Evolutionary conservation across 2,888 invertebrate species (phyloP), one percentile per base, ranked within the genome.

Genomic region (Subacronicta megacephala): DNA sequence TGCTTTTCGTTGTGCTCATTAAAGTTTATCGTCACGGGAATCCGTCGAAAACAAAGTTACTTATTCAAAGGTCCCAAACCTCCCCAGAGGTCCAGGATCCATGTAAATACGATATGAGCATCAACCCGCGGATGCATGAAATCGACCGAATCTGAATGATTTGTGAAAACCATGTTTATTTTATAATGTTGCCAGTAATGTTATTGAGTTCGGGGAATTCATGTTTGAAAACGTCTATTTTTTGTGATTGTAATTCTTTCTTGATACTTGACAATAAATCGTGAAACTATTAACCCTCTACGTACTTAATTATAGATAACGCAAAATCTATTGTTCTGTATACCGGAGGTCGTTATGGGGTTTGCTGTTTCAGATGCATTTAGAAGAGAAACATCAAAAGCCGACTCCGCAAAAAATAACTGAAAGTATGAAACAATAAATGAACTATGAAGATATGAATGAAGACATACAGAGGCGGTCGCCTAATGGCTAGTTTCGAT

Each of bases 31-130:
- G 62, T 60, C 62, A 40, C 18, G 60, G 68, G 72, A 60, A 50
- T 52, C 47, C 52, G 51, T 47, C 36, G 45, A 75, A 72, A 63
- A 72, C 56, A 72, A 72, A 72, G 59, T 72, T 75, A 75, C 59
- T 67, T 72, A 72, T 72, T 72, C 56, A 67, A 51, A 31, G 53
- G 35, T 13, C 20, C 7, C 49, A 41, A 40, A 44, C 55, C 75
- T 55, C 75, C 17, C 29, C 60, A 40, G 67, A 56, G 61, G 45
- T 42, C 29, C 36, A 49, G 37, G 40, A 31, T 33, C 43, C 58
- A 61, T 72, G 67, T 75, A 72, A 75, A 72, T 75, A 75, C 63
- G 68, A 75, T 63, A 76, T 75, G 76, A 75, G 68, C 59, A 52
- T 62, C 62, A 67, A 51, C 26, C 60, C 73, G 56, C 33, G 69